Evolutionary conservation across 53 echinoderm and acorn worm genomes (phyloP).

Genomic region (Temnopleurus reevesii): DNA sequence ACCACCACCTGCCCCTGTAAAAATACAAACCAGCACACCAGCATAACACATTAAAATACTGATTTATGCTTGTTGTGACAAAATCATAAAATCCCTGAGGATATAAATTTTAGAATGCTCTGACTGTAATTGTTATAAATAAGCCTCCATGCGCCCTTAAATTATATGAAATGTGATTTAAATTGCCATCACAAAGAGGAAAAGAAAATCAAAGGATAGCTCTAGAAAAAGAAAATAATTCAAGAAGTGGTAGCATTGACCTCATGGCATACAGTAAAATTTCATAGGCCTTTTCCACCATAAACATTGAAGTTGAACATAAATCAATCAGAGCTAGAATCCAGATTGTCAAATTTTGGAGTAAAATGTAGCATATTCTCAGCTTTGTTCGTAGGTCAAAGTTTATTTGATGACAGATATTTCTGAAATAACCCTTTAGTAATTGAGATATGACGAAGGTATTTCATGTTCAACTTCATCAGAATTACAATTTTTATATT

Average conservation of each 20-base stretch:
- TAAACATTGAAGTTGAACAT: constrained; percentile 4
- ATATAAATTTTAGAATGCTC: not conserved
- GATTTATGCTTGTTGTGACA: constrained; percentile 34
- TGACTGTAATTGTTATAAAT: not conserved
- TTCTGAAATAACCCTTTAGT: not conserved
- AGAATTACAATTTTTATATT: no score
- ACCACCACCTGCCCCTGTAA: constrained; percentile 27
- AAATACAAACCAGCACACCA: not conserved
- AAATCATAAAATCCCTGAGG: not conserved
- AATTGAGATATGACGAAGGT: not conserved
- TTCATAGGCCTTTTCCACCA: not conserved
- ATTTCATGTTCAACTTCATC: not conserved
- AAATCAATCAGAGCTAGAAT: not conserved
- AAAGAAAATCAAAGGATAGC: not conserved
- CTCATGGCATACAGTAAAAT: constrained; percentile 12
- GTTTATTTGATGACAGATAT: constrained; percentile 7
- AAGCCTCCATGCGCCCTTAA: not conserved
- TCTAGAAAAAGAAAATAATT: not conserved
- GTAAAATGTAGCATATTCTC: not conserved
- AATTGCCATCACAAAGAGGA: constrained; percentile 10
- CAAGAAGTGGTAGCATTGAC: not conserved
- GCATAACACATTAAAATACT: constrained; percentile 22
- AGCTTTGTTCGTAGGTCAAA: not conserved
- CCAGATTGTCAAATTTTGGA: not conserved
- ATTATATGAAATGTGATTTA: not conserved